Percentiles rank a stretch among this genome's conserved stretches.
phyloP scores from a whole-genome alignment of 2,888 invertebrate genomes.

The Tigriopus californicus region DNA sequence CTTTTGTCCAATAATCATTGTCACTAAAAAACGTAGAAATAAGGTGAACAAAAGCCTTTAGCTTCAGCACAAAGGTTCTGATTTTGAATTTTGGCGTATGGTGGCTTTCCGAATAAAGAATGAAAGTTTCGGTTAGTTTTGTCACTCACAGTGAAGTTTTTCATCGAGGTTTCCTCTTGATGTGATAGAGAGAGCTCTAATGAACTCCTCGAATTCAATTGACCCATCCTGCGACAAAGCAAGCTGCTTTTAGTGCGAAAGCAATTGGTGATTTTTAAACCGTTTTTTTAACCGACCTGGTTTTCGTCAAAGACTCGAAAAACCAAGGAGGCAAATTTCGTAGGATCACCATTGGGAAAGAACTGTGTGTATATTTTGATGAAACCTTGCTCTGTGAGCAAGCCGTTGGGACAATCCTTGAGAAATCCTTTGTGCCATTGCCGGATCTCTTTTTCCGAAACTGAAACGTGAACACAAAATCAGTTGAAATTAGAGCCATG shows the following conservation, averaged over 20 bases:
- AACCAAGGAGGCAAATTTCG: conserved; percentile 91
- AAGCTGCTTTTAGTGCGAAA: too few relatives aligned
- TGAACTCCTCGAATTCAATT: conserved; percentile 98
- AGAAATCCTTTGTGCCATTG: conserved; percentile 78
- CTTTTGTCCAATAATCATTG: too few relatives aligned
- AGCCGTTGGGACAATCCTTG: conserved; percentile 86
- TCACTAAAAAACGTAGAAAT: too few relatives aligned
- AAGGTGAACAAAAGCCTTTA: too few relatives aligned
- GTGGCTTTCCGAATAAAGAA: too few relatives aligned
- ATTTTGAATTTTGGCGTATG: too few relatives aligned
- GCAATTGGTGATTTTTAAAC: too few relatives aligned
- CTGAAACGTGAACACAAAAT: conserved; percentile 22
- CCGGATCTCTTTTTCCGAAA: conserved; percentile 30
- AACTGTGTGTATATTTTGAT: conserved; percentile 99
- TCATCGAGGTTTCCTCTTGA: conserved; percentile 95
- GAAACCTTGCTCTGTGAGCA: conserved; percentile 89
- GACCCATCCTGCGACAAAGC: conserved; percentile 99
- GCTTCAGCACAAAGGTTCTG: too few relatives aligned
- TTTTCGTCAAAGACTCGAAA: conserved; percentile 79
- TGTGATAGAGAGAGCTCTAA: conserved; percentile 91
- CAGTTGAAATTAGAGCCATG: conserved; percentile 1
- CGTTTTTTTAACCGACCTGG: conserved; percentile 35
- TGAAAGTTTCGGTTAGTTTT: too few relatives aligned
- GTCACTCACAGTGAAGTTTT: conserved; percentile 83
- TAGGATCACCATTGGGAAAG: conserved; percentile 97